These are phyloP conservation scores for Picathartes gymnocephalus DNA, from an alignment of 2,113 vertebrate genomes.

Conservation along the genomic window DNA sequence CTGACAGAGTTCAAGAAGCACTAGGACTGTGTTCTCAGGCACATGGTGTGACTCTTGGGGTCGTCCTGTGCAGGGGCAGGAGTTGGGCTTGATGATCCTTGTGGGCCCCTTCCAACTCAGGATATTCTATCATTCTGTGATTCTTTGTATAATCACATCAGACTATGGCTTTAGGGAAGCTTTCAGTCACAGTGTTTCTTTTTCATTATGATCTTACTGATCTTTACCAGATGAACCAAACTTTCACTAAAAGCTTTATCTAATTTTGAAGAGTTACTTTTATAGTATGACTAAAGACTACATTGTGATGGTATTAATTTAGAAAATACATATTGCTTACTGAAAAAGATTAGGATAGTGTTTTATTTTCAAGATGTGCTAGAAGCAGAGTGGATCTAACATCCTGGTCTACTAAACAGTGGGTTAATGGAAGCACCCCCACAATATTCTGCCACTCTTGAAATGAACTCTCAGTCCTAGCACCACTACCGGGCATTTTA, in stretches of 20 bases:
- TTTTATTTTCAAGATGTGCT: neutral
- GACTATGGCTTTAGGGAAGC: neutral
- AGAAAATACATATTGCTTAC: neutral
- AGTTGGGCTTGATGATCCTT: neutral
- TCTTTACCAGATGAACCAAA: constrained; percentile 13
- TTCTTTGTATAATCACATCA: neutral
- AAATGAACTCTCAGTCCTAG: neutral
- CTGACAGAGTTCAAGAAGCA: neutral
- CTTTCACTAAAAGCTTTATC: constrained; percentile 3
- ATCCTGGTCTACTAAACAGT: neutral
- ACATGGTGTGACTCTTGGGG: neutral
- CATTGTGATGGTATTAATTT: neutral
- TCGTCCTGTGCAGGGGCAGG: neutral
- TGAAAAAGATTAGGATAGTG: neutral
- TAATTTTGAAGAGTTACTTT: constrained; percentile 20
- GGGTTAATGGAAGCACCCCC: neutral
- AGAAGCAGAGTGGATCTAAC: neutral
- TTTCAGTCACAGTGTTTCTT: neutral
- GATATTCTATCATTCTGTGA: neutral
- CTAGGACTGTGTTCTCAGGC: neutral
- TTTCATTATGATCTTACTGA: neutral
- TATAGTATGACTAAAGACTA: neutral
- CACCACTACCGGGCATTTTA: neutral
- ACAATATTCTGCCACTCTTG: neutral
- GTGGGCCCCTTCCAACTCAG: neutral